These are phyloP conservation scores for Amiota minor DNA, from an alignment of 2,888 invertebrate genomes.

Conservation along the genomic window DNA sequence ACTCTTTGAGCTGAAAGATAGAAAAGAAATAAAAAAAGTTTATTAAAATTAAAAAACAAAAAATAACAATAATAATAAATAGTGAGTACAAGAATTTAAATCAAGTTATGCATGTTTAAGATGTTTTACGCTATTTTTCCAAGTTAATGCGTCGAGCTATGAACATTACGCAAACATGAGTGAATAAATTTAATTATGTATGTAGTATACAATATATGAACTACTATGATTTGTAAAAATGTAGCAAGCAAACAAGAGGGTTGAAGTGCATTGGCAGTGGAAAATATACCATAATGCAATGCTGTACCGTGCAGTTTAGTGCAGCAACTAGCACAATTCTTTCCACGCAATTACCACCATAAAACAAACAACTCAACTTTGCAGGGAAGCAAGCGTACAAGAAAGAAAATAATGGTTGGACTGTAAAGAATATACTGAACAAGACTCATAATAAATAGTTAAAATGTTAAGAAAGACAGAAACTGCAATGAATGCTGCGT, in stretches of 20 bases:
- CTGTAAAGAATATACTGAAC: constrained; percentile 21
- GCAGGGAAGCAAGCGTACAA: not conserved
- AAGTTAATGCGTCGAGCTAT: not conserved
- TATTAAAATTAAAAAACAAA: too few relatives aligned
- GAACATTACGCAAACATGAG: constrained; percentile 9
- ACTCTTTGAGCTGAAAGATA: not conserved
- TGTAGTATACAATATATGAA: too few relatives aligned
- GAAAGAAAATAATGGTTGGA: not conserved
- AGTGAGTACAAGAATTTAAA: not conserved
- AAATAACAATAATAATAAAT: too few relatives aligned
- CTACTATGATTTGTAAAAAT: not conserved
- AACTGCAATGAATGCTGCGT: not conserved
- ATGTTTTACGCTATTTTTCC: not conserved
- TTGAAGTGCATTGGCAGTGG: not conserved
- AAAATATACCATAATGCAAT: not conserved
- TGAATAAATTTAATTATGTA: constrained; percentile 6
- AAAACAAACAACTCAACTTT: constrained; percentile 15
- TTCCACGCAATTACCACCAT: constrained; percentile 25
- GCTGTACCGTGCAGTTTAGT: not conserved
- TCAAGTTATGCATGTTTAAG: constrained; percentile 7
- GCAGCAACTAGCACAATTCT: constrained; percentile 13
- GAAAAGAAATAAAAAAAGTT: too few relatives aligned
- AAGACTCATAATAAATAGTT: constrained; percentile 24
- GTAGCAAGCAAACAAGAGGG: not conserved
- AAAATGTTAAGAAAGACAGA: constrained; percentile 12